Percentiles rank a stretch among this genome's conserved stretches.
phyloP scores from a whole-genome alignment of 2,113 vertebrate species.

The Bubo blakistoni region DNA sequence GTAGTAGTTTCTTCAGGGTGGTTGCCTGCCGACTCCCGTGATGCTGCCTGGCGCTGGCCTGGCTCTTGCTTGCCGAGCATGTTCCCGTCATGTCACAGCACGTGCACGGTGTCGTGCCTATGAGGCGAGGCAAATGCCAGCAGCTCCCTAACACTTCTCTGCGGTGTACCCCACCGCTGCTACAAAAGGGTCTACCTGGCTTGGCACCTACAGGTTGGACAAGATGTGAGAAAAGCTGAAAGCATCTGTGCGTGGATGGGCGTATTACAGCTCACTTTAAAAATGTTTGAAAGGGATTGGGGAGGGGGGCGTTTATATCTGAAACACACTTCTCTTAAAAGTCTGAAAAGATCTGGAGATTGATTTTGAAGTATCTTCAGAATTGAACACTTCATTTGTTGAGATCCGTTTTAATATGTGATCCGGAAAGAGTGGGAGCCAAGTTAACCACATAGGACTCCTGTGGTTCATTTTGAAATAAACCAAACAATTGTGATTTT shows the following conservation, averaged over 20 bases:
- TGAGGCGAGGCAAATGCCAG: too few relatives aligned
- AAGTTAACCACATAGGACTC: neutral
- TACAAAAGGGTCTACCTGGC: fast-evolving
- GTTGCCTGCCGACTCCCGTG: neutral
- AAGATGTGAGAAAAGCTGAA: neutral
- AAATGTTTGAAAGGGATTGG: neutral
- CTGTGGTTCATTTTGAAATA: neutral
- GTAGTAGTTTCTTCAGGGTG: neutral
- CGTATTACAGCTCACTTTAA: fast-evolving
- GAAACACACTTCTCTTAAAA: fast-evolving
- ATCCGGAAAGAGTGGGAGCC: neutral
- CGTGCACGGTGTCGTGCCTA: fast-evolving
- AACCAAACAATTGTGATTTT: neutral
- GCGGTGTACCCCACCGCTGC: neutral
- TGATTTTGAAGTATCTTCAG: neutral
- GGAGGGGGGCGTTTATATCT: neutral
- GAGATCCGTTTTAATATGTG: neutral
- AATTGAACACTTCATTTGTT: neutral
- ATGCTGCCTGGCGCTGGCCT: too few relatives aligned
- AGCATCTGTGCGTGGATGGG: too few relatives aligned
- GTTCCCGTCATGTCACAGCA: neutral
- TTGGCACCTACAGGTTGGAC: neutral
- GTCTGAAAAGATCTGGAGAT: neutral
- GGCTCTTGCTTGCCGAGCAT: neutral
- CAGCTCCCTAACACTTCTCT: neutral